Evolutionary conservation across 2,888 invertebrate species (phyloP).

Genomic region (Xanthia icteritia): DNA sequence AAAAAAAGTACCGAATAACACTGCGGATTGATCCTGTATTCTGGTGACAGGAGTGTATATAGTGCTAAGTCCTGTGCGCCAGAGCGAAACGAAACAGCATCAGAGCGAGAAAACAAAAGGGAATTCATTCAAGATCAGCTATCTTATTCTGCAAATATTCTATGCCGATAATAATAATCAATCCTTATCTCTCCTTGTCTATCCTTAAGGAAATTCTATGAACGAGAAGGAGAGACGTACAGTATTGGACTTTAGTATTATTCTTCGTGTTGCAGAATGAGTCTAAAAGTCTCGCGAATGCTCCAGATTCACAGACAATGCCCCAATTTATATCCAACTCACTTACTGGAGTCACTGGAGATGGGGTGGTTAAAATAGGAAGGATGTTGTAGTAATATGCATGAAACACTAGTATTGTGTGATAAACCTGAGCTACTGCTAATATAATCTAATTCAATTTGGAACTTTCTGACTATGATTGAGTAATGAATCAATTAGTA

Average conservation of each 20-base stretch:
- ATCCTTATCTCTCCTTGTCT: conserved; percentile 76
- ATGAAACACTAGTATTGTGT: conserved; percentile 50
- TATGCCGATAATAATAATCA: conserved; percentile 81
- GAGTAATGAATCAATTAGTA: background rate
- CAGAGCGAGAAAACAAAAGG: conserved; percentile 85
- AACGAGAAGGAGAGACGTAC: conserved; percentile 69
- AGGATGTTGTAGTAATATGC: conserved; percentile 73
- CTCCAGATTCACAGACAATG: conserved; percentile 90
- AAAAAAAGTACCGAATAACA: conserved; percentile 78
- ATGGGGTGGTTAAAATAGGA: conserved; percentile 79
- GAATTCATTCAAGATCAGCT: conserved; percentile 87
- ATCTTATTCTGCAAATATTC: conserved; percentile 83
- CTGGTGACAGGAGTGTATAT: conserved; percentile 83
- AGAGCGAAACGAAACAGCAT: conserved; percentile 82
- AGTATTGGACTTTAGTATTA: conserved; percentile 72
- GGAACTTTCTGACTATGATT: background rate
- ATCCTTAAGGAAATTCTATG: conserved; percentile 61
- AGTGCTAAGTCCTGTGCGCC: conserved; percentile 80
- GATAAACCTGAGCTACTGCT: conserved; percentile 23
- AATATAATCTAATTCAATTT: background rate
- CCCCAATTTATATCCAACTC: conserved; percentile 90
- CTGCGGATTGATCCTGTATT: conserved; percentile 87
- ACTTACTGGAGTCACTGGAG: conserved; percentile 86
- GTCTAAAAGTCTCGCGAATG: conserved; percentile 83
- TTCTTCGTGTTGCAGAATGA: conserved; percentile 83